Evolutionary conservation across 2,113 vertebrate species (phyloP), one percentile per base, ranked within the genome.

Genomic region (Amblyopsis rosae): DNA sequence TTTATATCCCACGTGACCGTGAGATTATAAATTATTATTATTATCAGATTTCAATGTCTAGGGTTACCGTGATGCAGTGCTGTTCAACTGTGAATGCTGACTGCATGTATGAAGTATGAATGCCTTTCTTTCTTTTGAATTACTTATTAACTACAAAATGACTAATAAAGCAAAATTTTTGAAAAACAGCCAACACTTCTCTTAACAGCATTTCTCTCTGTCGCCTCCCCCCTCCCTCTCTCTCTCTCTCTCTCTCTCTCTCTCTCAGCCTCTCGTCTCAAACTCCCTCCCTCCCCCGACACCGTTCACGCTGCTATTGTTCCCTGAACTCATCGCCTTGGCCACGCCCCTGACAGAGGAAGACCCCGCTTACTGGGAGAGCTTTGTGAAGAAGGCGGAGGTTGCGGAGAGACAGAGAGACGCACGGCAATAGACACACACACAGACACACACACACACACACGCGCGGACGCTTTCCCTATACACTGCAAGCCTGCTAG

Each of bases 311-410:
- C 16, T 94, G 69, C 66, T 99, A 89, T 93, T 91, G 46, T 98
- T 96, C 83, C 81, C 89, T 69, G 96, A 99, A 67, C 94, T 98
- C 83, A 87, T 96, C 45, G 80, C 91, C 4, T 92, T 91, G 33
- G 95, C 95, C 67, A 84, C 93, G 54, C 95, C 96, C 62, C 87
- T 98, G 9, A 9, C 91, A 45, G 91, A 95, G 3, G 96, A 98
- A 82, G 96, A 99, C 84, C 84, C 92, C 66, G 77, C 90, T 9
- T 94, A 92, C 83, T 99, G 97, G 97, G 94, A 96, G 73, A 92
- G 85, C 73, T 98, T 97, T 86, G 91, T 90, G 81, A 93, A 77
- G 58, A 98, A 96, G 88, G 91, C 90, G 54, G 94, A 96, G 66
- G 86, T 88, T 16, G 94, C 93, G 8, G 67, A 85, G 81, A 93